Evolutionary conservation across 2,113 vertebrate species (phyloP).

Genomic region (Dromiciops gliroides): DNA sequence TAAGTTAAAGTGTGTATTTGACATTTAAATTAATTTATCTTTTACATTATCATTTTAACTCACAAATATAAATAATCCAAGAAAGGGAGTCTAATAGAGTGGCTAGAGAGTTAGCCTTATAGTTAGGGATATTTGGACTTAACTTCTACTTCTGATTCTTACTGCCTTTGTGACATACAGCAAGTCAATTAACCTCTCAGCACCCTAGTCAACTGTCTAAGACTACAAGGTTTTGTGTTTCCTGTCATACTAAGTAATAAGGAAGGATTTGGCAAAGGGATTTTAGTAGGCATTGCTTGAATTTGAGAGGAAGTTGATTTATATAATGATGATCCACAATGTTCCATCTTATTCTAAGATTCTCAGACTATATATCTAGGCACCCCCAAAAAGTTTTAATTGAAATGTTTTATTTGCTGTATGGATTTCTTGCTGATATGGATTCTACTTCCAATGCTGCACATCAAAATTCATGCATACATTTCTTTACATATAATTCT

Average conservation of each 20-base stretch:
- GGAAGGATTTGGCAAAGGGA: background rate
- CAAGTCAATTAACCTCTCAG: background rate
- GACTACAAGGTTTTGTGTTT: background rate
- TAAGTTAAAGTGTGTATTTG: background rate
- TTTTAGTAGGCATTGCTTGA: too few relatives aligned
- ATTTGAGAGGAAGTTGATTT: too few relatives aligned
- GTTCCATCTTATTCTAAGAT: too few relatives aligned
- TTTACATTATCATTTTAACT: background rate
- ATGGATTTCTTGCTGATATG: background rate
- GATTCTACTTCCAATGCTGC: background rate
- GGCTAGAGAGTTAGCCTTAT: background rate
- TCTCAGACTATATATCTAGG: too few relatives aligned
- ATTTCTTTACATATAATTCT: background rate
- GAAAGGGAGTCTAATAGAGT: background rate
- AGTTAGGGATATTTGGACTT: background rate
- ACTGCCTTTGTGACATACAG: background rate
- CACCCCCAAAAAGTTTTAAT: background rate
- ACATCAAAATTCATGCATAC: background rate
- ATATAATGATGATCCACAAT: too few relatives aligned
- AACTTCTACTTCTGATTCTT: background rate
- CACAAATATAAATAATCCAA: background rate
- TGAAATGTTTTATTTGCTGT: background rate
- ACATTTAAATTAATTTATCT: background rate
- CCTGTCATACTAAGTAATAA: background rate
- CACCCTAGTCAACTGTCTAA: background rate